Evolutionary conservation across 2,113 vertebrate species (phyloP), one percentile per base, ranked within the genome.

Genomic region (Cyprinus carpio): DNA sequence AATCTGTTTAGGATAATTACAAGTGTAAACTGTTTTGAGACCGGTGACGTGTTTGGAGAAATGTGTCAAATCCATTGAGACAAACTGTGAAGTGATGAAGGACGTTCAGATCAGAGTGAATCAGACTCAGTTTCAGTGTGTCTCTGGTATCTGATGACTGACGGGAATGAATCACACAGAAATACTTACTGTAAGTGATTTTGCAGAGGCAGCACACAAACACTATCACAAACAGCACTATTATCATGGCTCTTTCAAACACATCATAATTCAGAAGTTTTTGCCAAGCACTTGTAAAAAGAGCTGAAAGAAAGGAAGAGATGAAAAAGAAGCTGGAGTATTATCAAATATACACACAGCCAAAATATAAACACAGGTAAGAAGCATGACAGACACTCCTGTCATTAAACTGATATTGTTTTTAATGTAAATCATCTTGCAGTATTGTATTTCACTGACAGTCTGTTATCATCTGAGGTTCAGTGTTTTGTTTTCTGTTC

Each of bases 151-250:
- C 58, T 60, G 6, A 25, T 62, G 20, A 25, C 18, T 46, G 43
- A 20, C 10, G 23, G 2, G 1, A n/a, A 25, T 11, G 0, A n/a
- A 62, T n/a, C 60, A n/a, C 20, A 58, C 54, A 75, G 72, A 46
- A 49, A 27, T 3, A 75, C 72, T 75, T 15, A 75, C 72, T 13
- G 72, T 75, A 25, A 16, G 11, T 6, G 9, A 11, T 13, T 75
- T 75, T 75, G 40, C 72, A 46, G 23, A 25, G 25, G n/a, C 40
- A 75, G 72, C 23, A 75, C 72, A 75, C 23, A 75, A 75, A 75
- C 11, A 75, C n/a, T 3, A 75, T 3, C 1, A 3, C 12, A 46
- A 46, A 75, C 20, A 75, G 23, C 11, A 49, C n/a, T 25, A 75
- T 25, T 0, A 75, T n/a, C 72, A 75, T 2, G 6, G 13, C 23